Percentiles rank a stretch among this genome's conserved stretches.
These are phyloP conservation scores for Hesperia comma DNA, from an alignment of 2,888 invertebrate species.

Conservation along the genomic window DNA sequence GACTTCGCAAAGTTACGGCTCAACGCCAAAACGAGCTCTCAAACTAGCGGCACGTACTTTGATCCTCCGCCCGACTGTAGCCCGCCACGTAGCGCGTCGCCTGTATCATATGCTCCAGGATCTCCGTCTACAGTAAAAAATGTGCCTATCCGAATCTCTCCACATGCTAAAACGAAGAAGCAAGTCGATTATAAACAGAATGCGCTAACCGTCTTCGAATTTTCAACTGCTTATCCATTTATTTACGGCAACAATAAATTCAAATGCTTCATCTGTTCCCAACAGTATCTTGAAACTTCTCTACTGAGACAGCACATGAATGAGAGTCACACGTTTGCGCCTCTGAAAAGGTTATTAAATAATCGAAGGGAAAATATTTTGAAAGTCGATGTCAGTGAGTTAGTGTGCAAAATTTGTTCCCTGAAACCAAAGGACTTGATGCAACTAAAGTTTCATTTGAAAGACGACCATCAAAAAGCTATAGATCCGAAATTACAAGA, in stretches of 20 bases:
- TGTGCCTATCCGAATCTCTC: slow-evolving; percentile 15
- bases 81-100: slow-evolving; percentile 65
- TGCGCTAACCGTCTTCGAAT: slow-evolving; percentile 70
- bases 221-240: slow-evolving; percentile 75
- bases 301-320: slow-evolving; percentile 67
- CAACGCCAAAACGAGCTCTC: slow-evolving; percentile 39
- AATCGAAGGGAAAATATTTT: slow-evolving; percentile 71
- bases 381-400: slow-evolving; percentile 72
- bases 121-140: slow-evolving; percentile 38
- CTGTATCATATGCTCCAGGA: slow-evolving; percentile 45
- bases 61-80: slow-evolving; percentile 42
- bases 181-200: slow-evolving; percentile 66
- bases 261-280: slow-evolving; percentile 75
- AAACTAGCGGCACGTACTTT: background rate
- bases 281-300: slow-evolving; percentile 67
- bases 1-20: slow-evolving; percentile 65
- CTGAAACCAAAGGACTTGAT: slow-evolving; percentile 54
- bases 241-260: slow-evolving; percentile 76
- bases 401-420: slow-evolving; percentile 68
- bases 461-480: slow-evolving; percentile 62
- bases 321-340: slow-evolving; percentile 63
- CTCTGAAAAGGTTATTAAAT: slow-evolving; percentile 69
- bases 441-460: slow-evolving; percentile 68
- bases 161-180: slow-evolving; percentile 46
- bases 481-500: slow-evolving; percentile 71